Evolutionary conservation across 2,888 invertebrate genomes (phyloP), one percentile per base, ranked within the genome.

Genomic region (Julus scanicus): DNA sequence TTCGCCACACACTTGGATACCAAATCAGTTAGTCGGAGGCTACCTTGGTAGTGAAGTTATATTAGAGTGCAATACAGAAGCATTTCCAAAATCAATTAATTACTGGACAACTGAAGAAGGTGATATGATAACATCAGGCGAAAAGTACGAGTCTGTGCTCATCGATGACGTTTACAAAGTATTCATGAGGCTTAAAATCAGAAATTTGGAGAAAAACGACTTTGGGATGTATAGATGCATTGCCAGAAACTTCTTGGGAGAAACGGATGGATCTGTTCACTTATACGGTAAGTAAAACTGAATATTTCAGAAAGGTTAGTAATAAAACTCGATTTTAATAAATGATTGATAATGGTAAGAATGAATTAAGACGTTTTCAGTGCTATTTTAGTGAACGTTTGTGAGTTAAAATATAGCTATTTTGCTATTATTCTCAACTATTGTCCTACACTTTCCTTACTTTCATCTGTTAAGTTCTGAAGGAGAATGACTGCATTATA

Each of bases 121-220:
- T 6, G 90, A 90, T 84, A 90, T 90, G 89, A 89, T 89, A 39
- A 88, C 89, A 29, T 89, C 89, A 20, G 89, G 90, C 20, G 90
- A 90, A 63, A 90, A 90, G 88, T 90, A 90, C 86, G 89, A 89
- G 37, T 89, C 90, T 20, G 84, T 89, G 20, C 40, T 84, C 80
- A 80, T 85, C 39, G 89, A 89, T 49, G 86, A 84, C 84, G 88
- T 88, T 39, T 91, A 91, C 89, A 90, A 90, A 89, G 90, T 90
- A 8, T 90, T 90, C 84, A 91, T 91, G 91, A 88, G 88, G 53
- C 90, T 92, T 17, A 90, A 89, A 13, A 90, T 92, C 20, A 86
- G 87, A 48, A 95, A 95, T 90, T 94, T 97, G 89, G 95, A 95
- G 88, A 89, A 89, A 5, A 88, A 89, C 0, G 92, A 92, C 88